Evolutionary conservation across 2,888 invertebrate genomes (phyloP).

Genomic region (Halocaridina rubra): DNA sequence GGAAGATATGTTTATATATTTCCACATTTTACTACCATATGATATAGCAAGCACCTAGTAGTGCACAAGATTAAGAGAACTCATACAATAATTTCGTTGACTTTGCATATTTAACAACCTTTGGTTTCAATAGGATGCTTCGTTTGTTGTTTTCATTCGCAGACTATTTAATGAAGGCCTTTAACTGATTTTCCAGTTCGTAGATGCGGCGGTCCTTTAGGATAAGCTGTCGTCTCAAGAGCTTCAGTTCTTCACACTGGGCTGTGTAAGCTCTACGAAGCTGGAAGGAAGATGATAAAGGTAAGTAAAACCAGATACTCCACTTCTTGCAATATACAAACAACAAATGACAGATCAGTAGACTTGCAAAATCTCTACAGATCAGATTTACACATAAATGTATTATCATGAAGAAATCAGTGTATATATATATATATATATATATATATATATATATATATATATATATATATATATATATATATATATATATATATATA

Average conservation of each 20-base stretch:
- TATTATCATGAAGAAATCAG: too few relatives aligned
- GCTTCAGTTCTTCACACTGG: slow-evolving; percentile 61
- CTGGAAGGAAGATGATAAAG: background rate
- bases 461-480: background rate
- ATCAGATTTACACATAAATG: too few relatives aligned
- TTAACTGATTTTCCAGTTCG: slow-evolving; percentile 54
- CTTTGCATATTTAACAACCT: background rate
- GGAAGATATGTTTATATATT: background rate
- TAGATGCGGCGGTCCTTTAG: slow-evolving; percentile 50
- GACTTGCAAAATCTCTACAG: too few relatives aligned
- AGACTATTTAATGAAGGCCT: slow-evolving; percentile 15
- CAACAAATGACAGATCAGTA: too few relatives aligned
- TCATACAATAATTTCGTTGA: too few relatives aligned
- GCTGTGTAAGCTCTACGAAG: slow-evolving; percentile 56
- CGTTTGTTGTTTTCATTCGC: too few relatives aligned
- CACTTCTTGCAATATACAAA: too few relatives aligned
- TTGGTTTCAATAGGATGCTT: too few relatives aligned
- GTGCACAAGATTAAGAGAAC: too few relatives aligned
- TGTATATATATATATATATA: background rate
- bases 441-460: background rate
- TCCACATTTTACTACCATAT: background rate
- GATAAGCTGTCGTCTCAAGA: slow-evolving; percentile 54
- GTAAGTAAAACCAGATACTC: too few relatives aligned
- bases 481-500: background rate
- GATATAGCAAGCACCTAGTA: background rate